Evolutionary conservation across 1,140 invertebrate genomes (phyloP).

Genomic region (Oppia nitens): DNA sequence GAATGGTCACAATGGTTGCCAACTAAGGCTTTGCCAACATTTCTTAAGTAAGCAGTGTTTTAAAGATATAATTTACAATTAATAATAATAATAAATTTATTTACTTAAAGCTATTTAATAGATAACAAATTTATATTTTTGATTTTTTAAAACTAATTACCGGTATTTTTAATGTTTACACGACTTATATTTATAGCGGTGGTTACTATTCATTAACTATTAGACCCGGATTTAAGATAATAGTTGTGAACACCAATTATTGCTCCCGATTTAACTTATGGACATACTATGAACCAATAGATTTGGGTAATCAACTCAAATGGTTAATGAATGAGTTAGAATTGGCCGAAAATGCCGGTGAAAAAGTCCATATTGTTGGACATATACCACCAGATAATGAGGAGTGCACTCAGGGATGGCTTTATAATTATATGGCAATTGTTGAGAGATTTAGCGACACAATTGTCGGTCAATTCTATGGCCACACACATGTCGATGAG

Average conservation of each 20-base stretch:
- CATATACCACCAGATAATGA: constrained; percentile 93
- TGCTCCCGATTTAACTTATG: constrained; percentile 69
- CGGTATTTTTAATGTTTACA: too few species aligned
- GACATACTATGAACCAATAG: constrained; percentile 54
- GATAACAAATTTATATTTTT: too few species aligned
- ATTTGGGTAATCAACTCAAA: constrained; percentile 78
- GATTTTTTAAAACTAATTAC: too few species aligned
- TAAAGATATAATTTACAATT: too few species aligned
- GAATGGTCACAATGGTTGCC: constrained; percentile 79
- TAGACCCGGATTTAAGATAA: constrained; percentile 65
- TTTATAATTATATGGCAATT: constrained; percentile 31
- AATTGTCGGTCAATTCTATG: constrained; percentile 34
- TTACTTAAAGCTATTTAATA: too few species aligned
- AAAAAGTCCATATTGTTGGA: constrained; percentile 91
- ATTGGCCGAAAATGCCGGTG: constrained; percentile 71
- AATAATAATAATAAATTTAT: too few species aligned
- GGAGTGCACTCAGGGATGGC: constrained; percentile 46
- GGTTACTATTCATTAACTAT: constrained; percentile 81
- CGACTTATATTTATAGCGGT: too few species aligned
- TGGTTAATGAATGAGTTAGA: constrained; percentile 91
- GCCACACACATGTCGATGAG: constrained; percentile 32
- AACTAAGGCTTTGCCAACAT: constrained; percentile 56
- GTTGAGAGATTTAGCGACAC: constrained; percentile 33
- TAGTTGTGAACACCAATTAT: constrained; percentile 83
- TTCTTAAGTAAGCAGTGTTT: constrained; percentile 41